Percentiles rank a stretch among this genome's conserved stretches.
phyloP scores from a whole-genome alignment of 2,113 vertebrate species.

The Australoheros scitulus region DNA sequence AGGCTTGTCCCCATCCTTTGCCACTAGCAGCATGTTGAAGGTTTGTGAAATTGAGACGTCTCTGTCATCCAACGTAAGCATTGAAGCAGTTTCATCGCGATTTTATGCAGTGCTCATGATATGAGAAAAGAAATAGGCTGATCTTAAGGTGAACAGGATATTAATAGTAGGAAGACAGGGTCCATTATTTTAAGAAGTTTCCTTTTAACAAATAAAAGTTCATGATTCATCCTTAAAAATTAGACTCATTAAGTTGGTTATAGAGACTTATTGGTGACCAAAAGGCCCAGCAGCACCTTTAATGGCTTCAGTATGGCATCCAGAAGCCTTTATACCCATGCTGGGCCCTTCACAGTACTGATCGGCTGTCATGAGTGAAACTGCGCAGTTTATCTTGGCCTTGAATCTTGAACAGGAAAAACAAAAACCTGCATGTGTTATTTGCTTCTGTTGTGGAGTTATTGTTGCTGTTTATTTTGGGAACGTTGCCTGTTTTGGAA shows the following conservation, averaged over 20 bases:
- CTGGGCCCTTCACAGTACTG: background rate
- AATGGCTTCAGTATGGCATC: background rate
- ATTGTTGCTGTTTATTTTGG: background rate
- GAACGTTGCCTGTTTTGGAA: no score
- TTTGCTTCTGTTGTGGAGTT: background rate
- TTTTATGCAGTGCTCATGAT: background rate
- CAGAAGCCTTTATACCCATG: background rate
- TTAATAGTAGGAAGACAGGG: background rate
- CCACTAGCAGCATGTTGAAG: no score
- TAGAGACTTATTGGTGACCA: background rate
- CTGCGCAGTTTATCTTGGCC: background rate
- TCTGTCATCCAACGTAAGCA: background rate
- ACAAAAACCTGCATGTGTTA: no score
- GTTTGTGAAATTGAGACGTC: background rate
- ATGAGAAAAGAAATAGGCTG: background rate
- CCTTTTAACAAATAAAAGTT: background rate
- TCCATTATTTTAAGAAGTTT: background rate
- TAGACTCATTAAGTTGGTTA: background rate
- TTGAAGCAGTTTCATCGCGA: background rate
- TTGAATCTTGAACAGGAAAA: background rate
- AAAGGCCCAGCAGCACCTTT: background rate
- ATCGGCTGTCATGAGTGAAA: background rate
- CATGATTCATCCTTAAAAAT: background rate
- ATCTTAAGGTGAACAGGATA: background rate
- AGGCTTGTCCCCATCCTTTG: slow-evolving; percentile 7